These are phyloP conservation scores for Nesoenas mayeri DNA, from an alignment of 2,113 vertebrate species.

Conservation along the genomic window DNA sequence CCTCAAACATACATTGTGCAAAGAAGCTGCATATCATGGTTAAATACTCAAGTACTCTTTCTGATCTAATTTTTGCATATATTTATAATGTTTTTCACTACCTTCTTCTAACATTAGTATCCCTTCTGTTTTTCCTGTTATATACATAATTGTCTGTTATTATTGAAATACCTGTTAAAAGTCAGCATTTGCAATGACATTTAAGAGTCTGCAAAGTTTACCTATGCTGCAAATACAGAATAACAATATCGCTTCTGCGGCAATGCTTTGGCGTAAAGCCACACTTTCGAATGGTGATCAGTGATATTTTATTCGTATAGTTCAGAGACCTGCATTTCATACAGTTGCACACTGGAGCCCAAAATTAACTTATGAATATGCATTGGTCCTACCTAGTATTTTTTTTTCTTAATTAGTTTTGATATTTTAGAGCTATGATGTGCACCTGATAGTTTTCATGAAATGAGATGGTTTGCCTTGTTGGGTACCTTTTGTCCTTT, in stretches of 20 bases:
- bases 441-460: neutral
- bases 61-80: neutral
- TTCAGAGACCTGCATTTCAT: neutral
- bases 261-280: neutral
- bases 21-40: neutral
- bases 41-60: neutral
- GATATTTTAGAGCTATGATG: neutral
- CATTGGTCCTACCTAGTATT: neutral
- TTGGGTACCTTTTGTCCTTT: neutral
- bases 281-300: neutral
- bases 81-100: neutral
- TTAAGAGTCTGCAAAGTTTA: neutral
- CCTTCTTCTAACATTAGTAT: neutral
- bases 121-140: neutral
- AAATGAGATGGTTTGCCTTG: neutral
- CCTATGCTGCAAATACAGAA: neutral
- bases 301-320: constrained; percentile 1
- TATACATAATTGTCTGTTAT: neutral
- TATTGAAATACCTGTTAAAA: neutral
- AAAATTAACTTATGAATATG: neutral
- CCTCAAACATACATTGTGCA: neutral
- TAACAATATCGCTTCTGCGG: neutral
- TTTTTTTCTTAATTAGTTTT: neutral
- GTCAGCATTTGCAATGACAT: neutral
- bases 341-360: neutral